phyloP scores from a whole-genome alignment of 2,113 vertebrate genomes.

The Pteruthius melanotis region DNA sequence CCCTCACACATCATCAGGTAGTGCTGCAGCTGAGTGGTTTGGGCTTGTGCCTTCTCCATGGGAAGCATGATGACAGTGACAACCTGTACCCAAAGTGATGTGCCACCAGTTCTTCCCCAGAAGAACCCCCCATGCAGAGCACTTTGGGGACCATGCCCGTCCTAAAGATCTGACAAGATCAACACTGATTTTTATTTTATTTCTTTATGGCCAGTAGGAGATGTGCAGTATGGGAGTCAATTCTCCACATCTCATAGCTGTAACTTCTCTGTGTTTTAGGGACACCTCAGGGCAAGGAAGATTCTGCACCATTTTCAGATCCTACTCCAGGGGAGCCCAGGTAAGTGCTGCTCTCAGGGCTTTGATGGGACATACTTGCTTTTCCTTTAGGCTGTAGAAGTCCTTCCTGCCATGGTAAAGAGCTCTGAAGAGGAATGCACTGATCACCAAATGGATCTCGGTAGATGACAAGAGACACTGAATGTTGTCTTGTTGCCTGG shows the following conservation, averaged over 20 bases:
- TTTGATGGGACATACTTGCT: background rate
- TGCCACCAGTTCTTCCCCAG: background rate
- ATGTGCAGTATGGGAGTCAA: background rate
- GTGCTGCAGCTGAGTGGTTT: background rate
- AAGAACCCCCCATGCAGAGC: background rate
- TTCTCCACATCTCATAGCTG: background rate
- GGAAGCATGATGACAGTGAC: accelerated
- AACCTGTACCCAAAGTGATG: background rate
- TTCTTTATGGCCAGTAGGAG: background rate
- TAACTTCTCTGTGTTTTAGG: constrained; percentile 75
- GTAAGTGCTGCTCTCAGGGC: constrained; percentile 67
- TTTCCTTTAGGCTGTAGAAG: background rate
- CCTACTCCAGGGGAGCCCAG: constrained; percentile 97
- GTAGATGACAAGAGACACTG: background rate
- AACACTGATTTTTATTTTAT: background rate
- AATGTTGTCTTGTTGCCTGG: background rate
- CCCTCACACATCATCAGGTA: background rate
- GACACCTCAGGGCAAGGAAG: constrained; percentile 97
- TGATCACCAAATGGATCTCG: background rate
- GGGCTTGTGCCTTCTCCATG: background rate
- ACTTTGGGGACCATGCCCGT: accelerated
- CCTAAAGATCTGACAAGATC: background rate
- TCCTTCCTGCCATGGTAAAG: background rate
- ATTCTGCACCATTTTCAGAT: constrained; percentile 98
- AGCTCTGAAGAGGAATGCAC: background rate